A percentile compares a stretch with the other conserved stretches of the same genome.
Conservation (phyloP, 2,797 vertebrate genomes). For the Acanthurus lineatus region DNA sequence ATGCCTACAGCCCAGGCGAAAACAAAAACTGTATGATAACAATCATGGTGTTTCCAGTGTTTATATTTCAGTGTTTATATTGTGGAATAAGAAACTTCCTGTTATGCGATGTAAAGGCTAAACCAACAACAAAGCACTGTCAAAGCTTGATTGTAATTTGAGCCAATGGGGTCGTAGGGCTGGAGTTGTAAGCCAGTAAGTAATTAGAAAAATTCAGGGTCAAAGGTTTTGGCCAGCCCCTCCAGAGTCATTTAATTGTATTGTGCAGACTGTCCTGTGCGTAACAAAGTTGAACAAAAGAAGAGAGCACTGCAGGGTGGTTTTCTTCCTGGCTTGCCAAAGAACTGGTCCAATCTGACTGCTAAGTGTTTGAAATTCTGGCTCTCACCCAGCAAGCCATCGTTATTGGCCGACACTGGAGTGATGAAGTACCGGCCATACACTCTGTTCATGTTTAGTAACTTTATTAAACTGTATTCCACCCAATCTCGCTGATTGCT, state of each 20-base stretch:
- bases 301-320: constrained; percentile 18
- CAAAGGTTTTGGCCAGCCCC: constrained; percentile 20
- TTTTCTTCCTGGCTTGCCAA: constrained; percentile 42
- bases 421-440: constrained; percentile 21
- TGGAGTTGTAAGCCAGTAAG: constrained; percentile 27
- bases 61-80: constrained; percentile 9
- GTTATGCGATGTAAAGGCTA: not conserved
- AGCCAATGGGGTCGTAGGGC: constrained; percentile 19
- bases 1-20: constrained; percentile 16
- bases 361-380: constrained; percentile 51
- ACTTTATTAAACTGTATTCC: constrained; percentile 43
- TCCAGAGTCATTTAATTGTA: constrained; percentile 28
- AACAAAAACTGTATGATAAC: constrained; percentile 25
- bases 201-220: constrained; percentile 60
- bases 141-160: constrained; percentile 36
- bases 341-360: constrained; percentile 14
- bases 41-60: not conserved
- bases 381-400: constrained; percentile 21
- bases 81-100: constrained; percentile 16
- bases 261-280: constrained; percentile 24
- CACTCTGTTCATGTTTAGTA: constrained; percentile 24
- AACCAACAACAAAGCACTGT: constrained; percentile 20
- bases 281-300: constrained; percentile 50
- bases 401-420: constrained; percentile 17
- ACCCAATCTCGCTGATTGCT: constrained; percentile 20